Evolutionary conservation across 2,888 invertebrate species (phyloP), one percentile per base, ranked within the genome.

Genomic region (Cepaea hortensis): DNA sequence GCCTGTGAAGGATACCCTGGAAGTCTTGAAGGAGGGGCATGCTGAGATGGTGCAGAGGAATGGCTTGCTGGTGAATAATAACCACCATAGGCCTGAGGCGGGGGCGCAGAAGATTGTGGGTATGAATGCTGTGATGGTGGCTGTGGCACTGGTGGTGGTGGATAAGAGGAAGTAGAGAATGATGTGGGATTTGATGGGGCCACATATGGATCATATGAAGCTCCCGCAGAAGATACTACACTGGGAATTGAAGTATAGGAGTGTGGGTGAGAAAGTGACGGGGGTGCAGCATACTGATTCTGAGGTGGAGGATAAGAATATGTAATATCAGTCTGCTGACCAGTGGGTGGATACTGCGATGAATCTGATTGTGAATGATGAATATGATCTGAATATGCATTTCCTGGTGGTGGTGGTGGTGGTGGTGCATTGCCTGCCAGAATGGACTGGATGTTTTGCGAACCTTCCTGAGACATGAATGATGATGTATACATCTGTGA

Each of bases 381-480:
- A 75, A 48, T 72, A 73, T 48, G 84, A 79, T 76, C 79, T 82
- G 55, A 85, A 55, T 70, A 85, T 20, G 87, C 85, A 55, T 87
- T 87, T n/a, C 85, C 62, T 11, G 89, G 76, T n/a, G 79, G 76
- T 3, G 55, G 35, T 62, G 87, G 86, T 20, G 86, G 72, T 11
- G 89, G 79, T 18, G 81, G 79, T 6, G 84, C 83, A 15, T 89
- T 84, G 13, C 91, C 91, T 48, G 92, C 92, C 84, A 94, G 91
- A 61, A 94, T 89, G 11, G 91, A 91, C 90, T 93, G 93, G 82
- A 94, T 92, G 75, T 91, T 91, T 88, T 93, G 92, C 46, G 92
- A 91, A 3, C 94, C 94, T 85, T 94, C 93, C 62, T 92, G 92
- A 3, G 93, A 92, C 93, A 94, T 91, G 88, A 94, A 94, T 7